These are phyloP conservation scores for Phycodurus eques DNA, from an alignment of 2,113 vertebrate species.

Conservation along the genomic window DNA sequence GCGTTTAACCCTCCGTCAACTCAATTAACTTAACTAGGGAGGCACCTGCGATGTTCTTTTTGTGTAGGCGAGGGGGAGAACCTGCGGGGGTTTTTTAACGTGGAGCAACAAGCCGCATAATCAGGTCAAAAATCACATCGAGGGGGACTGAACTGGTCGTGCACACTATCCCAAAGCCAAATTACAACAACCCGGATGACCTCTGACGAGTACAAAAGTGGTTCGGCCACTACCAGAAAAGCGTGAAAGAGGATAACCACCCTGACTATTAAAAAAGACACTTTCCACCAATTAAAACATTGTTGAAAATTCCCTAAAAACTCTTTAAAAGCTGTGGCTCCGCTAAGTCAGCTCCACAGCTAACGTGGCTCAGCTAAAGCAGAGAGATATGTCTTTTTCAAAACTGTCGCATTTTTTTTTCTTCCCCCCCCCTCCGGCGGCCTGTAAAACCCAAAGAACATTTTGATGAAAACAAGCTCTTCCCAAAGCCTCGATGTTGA, in stretches of 20 bases:
- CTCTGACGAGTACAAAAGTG: not conserved
- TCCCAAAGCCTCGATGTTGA: slow-evolving; percentile 27
- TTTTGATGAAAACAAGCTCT: slow-evolving; percentile 37
- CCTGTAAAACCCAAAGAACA: slow-evolving; percentile 32
- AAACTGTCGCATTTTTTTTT: not conserved
- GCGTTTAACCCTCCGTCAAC: not conserved
- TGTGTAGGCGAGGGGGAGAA: not conserved
- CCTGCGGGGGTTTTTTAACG: not conserved
- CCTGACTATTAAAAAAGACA: slow-evolving; percentile 30
- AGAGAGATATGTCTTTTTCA: slow-evolving; percentile 38
- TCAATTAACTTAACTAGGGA: not conserved
- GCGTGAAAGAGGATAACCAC: not conserved
- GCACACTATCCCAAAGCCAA: not conserved
- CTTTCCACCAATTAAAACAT: slow-evolving; percentile 24
- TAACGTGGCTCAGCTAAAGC: slow-evolving; percentile 73
- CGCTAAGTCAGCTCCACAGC: slow-evolving; percentile 60
- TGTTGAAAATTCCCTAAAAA: slow-evolving; percentile 28
- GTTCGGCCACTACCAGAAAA: not conserved
- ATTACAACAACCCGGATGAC: not conserved
- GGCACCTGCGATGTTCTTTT: not conserved
- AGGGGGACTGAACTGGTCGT: not conserved
- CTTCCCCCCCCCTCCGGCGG: not conserved
- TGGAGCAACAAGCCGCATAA: not conserved
- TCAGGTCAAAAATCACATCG: not conserved
- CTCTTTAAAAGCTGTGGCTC: slow-evolving; percentile 56